phyloP scores from a whole-genome alignment of 2,888 invertebrate genomes.

The Eupithecia vulgata region DNA sequence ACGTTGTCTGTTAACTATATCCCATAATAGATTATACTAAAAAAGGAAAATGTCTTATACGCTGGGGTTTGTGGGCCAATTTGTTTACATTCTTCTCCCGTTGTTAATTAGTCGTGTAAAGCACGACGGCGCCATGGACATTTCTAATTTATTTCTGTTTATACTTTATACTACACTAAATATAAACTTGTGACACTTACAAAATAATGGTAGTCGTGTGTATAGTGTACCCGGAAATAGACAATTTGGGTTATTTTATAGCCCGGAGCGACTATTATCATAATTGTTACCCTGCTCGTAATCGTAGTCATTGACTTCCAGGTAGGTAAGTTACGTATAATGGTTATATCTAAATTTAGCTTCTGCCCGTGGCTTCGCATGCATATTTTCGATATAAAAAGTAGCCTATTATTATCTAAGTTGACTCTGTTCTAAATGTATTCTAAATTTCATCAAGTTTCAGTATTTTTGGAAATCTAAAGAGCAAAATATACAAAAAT shows the following conservation, averaged over 20 bases:
- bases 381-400: no score
- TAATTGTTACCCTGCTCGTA: conserved; percentile 31
- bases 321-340: conserved; percentile 6
- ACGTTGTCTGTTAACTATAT: not conserved
- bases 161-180: conserved; percentile 72
- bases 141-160: conserved; percentile 72
- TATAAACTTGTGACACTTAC: conserved; percentile 67
- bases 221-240: conserved; percentile 56
- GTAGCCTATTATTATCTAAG: no score
- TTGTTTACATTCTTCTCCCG: conserved; percentile 14
- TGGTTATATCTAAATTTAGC: not conserved
- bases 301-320: conserved; percentile 27
- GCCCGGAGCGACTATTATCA: conserved; percentile 39
- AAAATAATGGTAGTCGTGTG: conserved; percentile 52
- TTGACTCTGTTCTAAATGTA: no score
- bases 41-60: not conserved
- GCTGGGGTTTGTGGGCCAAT: not conserved
- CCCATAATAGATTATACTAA: no score
- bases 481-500: no score
- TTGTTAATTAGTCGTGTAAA: conserved; percentile 22
- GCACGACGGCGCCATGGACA: conserved; percentile 52
- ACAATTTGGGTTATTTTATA: conserved; percentile 52
- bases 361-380: no score
- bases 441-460: no score
- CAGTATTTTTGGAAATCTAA: no score